These are phyloP conservation scores for Palloptera scutellata DNA, from an alignment of 2,888 invertebrate species.

Conservation along the genomic window DNA sequence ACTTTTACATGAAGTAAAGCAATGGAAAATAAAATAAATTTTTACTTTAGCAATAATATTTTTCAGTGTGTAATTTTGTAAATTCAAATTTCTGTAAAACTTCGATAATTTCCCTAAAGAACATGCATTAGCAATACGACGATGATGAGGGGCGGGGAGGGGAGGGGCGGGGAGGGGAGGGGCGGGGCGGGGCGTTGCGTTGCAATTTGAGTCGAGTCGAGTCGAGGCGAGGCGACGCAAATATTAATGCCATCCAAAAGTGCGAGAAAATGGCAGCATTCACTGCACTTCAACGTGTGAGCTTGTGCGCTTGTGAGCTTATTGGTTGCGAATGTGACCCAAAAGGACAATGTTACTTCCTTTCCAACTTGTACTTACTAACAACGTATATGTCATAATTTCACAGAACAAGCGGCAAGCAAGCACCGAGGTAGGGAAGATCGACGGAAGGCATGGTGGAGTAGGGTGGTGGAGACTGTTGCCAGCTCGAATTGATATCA, in stretches of 20 bases:
- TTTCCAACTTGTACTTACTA: slow-evolving; percentile 5
- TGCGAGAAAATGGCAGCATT: background rate
- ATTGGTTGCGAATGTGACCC: slow-evolving; percentile 39
- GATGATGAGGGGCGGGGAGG: slow-evolving; percentile 25
- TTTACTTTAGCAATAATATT: slow-evolving; percentile 8
- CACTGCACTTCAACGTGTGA: background rate
- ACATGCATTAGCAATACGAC: slow-evolving; percentile 51
- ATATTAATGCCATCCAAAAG: slow-evolving; percentile 34
- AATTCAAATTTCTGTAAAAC: slow-evolving; percentile 49
- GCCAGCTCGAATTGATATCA: slow-evolving; percentile 53
- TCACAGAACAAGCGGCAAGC: slow-evolving; percentile 27
- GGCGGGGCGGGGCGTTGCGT: background rate
- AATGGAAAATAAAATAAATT: background rate
- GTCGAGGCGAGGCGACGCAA: slow-evolving; percentile 14
- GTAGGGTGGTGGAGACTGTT: slow-evolving; percentile 10
- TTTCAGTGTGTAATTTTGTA: slow-evolving; percentile 33
- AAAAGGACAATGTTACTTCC: slow-evolving; percentile 25
- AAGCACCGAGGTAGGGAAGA: slow-evolving; percentile 16
- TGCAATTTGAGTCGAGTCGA: background rate
- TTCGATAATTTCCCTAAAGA: slow-evolving; percentile 60
- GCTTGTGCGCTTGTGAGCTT: no score
- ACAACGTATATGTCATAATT: slow-evolving; percentile 36
- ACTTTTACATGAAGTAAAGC: slow-evolving; percentile 40
- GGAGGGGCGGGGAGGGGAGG: background rate
- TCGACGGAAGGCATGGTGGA: no score